Conservation (phyloP, 2,113 vertebrate species). For the Phalacrocorax aristotelis region DNA sequence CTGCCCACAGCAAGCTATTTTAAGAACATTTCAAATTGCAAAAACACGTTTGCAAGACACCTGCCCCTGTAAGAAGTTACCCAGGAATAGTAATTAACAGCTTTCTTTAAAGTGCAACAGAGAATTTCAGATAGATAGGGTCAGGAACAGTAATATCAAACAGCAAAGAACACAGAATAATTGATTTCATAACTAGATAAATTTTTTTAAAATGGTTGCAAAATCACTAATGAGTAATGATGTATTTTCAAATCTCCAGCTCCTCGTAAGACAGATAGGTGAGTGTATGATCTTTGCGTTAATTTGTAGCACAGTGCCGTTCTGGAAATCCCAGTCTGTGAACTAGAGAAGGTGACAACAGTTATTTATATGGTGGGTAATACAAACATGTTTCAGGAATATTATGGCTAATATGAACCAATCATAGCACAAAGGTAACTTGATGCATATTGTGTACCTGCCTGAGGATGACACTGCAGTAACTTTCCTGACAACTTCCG, state of each 20-base stretch:
- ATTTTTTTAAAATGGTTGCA: not conserved
- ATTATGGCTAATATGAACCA: not conserved
- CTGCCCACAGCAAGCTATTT: constrained; percentile 24
- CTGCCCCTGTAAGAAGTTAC: constrained; percentile 1
- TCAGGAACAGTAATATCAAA: not conserved
- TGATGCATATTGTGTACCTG: not conserved
- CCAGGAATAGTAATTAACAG: constrained; percentile 4
- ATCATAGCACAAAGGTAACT: not conserved
- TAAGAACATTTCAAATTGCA: constrained; percentile 7
- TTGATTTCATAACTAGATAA: not conserved
- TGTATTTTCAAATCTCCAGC: not conserved
- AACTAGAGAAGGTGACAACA: not conserved
- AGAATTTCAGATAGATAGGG: not conserved
- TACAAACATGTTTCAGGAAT: not conserved
- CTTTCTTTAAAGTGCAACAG: not conserved
- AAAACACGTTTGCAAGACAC: constrained; percentile 1
- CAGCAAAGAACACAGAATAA: not conserved
- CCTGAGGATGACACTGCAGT: not conserved
- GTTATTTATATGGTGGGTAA: not conserved
- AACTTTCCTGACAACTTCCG: not conserved
- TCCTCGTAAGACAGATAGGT: not conserved
- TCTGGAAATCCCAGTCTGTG: not conserved
- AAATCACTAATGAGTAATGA: not conserved
- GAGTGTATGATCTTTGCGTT: not conserved
- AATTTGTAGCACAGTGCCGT: not conserved